Evolutionary conservation across 2,113 vertebrate species (phyloP).

Genomic region (Lycocorax pyrrhopterus): DNA sequence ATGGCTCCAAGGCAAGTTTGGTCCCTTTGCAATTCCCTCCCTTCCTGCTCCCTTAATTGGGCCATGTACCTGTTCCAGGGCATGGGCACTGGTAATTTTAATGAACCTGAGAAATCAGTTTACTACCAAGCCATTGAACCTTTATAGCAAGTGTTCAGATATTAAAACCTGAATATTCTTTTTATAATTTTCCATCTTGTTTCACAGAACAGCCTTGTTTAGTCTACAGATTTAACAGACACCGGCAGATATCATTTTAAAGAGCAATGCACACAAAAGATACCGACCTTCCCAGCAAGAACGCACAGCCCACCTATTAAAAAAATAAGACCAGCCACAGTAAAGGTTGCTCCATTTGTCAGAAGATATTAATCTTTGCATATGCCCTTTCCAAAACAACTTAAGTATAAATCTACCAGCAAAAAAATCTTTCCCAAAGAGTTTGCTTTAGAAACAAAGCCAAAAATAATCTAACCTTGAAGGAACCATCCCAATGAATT

Average conservation of each 20-base stretch:
- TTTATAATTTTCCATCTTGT: not conserved
- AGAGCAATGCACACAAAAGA: not conserved
- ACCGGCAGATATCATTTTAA: not conserved
- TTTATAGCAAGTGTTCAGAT: not conserved
- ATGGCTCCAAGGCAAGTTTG: not conserved
- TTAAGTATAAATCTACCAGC: not conserved
- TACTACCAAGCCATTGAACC: not conserved
- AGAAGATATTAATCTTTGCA: not conserved
- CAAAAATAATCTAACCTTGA: not conserved
- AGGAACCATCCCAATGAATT: not conserved
- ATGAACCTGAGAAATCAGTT: not conserved
- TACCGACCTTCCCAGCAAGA: not conserved
- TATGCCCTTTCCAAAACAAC: not conserved
- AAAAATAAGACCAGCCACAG: not conserved
- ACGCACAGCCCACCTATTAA: not conserved
- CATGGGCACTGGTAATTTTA: not conserved
- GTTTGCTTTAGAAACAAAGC: not conserved
- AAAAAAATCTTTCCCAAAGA: not conserved
- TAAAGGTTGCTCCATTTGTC: not conserved
- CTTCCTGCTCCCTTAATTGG: not conserved
- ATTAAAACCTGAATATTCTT: constrained; percentile 15
- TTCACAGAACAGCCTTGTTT: constrained; percentile 11
- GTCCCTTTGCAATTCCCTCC: not conserved
- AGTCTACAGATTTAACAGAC: constrained; percentile 20
- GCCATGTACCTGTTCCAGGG: not conserved